Percentiles rank a stretch among this genome's conserved stretches.
Evolutionary conservation across 2,888 invertebrate genomes (phyloP).

Genomic region (Melinaea menophilus): DNA sequence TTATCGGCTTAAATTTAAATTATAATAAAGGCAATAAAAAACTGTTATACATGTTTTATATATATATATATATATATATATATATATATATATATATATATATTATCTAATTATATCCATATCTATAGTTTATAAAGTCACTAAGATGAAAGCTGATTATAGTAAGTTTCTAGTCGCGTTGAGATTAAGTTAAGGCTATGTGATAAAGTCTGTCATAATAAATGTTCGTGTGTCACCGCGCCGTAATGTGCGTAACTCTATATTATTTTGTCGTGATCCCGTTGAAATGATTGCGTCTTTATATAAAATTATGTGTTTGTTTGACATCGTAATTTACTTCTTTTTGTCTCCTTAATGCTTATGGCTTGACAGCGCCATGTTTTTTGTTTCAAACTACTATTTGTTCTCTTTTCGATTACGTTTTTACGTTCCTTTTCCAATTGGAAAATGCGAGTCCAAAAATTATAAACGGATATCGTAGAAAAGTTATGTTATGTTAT

Average conservation of each 20-base stretch:
- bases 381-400: constrained; percentile 17
- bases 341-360: constrained; percentile 28
- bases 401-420: constrained; percentile 17
- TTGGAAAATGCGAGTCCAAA: too few species aligned
- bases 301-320: constrained; percentile 63
- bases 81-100: too few species aligned
- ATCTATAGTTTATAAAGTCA: not conserved
- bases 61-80: too few species aligned
- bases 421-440: not conserved
- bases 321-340: constrained; percentile 46
- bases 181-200: not conserved
- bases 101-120: too few species aligned
- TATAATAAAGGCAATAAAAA: too few species aligned
- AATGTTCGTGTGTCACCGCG: constrained; percentile 36
- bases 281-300: constrained; percentile 66
- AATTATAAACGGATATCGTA: too few species aligned
- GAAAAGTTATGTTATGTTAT: too few species aligned
- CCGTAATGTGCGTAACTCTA: constrained; percentile 57
- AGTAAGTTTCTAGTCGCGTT: not conserved
- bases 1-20: too few species aligned
- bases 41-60: too few species aligned
- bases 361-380: constrained; percentile 17
- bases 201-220: constrained; percentile 1
- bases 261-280: constrained; percentile 58
- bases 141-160: not conserved